phyloP scores from a whole-genome alignment of 2,888 invertebrate species.

The Lamproptera curius region DNA sequence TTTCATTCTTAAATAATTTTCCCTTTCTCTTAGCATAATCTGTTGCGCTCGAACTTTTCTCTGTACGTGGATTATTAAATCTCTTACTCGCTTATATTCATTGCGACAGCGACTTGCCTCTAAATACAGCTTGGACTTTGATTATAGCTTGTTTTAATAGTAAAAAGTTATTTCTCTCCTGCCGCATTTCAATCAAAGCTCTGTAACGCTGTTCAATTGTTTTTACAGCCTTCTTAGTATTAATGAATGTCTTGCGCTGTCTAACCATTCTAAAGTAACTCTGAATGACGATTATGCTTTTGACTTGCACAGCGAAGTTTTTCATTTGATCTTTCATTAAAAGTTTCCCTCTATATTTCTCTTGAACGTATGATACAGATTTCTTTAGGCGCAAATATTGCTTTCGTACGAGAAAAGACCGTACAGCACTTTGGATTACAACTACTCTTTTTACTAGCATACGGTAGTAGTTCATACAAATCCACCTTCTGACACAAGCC shows the following conservation, averaged over 20 bases:
- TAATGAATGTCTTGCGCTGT: constrained; percentile 36
- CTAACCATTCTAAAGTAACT: constrained; percentile 55
- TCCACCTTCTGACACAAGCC: constrained; percentile 49
- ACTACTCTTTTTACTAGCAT: constrained; percentile 38
- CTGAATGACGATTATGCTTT: constrained; percentile 56
- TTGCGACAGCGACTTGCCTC: constrained; percentile 58
- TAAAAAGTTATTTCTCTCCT: constrained; percentile 40
- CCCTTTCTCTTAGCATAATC: constrained; percentile 49
- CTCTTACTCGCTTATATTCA: constrained; percentile 44
- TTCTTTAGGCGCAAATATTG: constrained; percentile 40
- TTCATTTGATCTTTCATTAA: constrained; percentile 53
- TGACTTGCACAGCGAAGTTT: constrained; percentile 34
- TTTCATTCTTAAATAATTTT: constrained; percentile 51
- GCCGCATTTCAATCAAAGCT: constrained; percentile 53
- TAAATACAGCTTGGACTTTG: constrained; percentile 66
- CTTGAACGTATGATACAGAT: constrained; percentile 50
- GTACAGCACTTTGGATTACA: constrained; percentile 46
- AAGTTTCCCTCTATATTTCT: constrained; percentile 53
- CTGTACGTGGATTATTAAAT: constrained; percentile 65
- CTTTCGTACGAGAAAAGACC: constrained; percentile 44
- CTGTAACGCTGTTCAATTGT: constrained; percentile 41
- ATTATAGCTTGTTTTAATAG: constrained; percentile 47
- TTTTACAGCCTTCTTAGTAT: constrained; percentile 43
- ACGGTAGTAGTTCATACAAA: constrained; percentile 45
- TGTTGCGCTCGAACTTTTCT: constrained; percentile 64